Evolutionary conservation across 1,140 invertebrate species (phyloP), one percentile per base, ranked within the genome.

Genomic region (Mamestra configurata): DNA sequence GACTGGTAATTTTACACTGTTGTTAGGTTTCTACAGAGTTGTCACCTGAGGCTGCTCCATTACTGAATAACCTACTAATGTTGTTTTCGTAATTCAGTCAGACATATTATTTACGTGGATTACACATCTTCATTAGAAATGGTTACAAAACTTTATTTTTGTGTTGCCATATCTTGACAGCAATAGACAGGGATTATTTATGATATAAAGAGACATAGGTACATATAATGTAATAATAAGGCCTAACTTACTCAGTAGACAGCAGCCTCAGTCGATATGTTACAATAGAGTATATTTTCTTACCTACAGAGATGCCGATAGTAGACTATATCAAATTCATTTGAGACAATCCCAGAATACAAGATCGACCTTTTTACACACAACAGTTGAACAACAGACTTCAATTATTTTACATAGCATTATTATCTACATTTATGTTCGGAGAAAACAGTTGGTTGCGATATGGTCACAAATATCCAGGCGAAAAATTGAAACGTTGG

Each of bases 331-430:
- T 90, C 70, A 91, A 90, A 93, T 93, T 94, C 84, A 93, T 91
- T 94, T 94, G 91, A 92, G 86, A 91, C 93, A 93, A 95, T 92
- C 89, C 93, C 93, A 95, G 93, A 95, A 94, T 95, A 95, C 93
- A 95, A 95, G 93, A 95, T 95, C 93, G 82, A 89, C 94, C 93
- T 94, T 95, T 95, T 95, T 95, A 95, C 93, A 94, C 87, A 92
- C 90, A 90, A 90, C 90, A 92, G 85, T 89, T 88, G n/a, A 76
- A 89, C 79, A 86, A 84, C 88, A 88, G 79, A 85, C 89, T 92
- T 90, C 40, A 49, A 75, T 92, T 92, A 59, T 89, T 93, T 85
- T 89, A 86, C 79, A 91, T 91, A 87, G 68, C 37, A 72, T 86
- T 91, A 66, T 76, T 64, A 24, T 57, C 46, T 57, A 79, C 88